Evolutionary conservation across 2,113 vertebrate species (phyloP), one percentile per base, ranked within the genome.

Genomic region (Emydura subglobosa): DNA sequence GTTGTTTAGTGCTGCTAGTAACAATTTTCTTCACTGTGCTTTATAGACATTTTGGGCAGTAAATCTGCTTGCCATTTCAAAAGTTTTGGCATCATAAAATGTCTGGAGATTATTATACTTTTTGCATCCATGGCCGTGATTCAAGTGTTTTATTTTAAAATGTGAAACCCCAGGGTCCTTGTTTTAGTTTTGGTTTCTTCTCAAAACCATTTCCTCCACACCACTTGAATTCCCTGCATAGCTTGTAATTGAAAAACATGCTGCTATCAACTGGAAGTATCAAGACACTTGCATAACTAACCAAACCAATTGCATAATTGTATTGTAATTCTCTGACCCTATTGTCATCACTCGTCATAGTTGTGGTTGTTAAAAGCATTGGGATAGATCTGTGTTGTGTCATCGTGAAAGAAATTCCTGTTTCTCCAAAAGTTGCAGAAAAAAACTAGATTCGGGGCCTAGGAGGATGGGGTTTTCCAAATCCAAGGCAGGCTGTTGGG

Each of bases 171-270:
- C 21, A 54, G 19, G 1, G 2, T 12, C 65, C 42, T 5, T 4
- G 82, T 82, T 87, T 4, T 1, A 59, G 74, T 72, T 27, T 10
- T 1, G 2, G 82, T 5, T 2, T 1, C 4, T 1, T 0, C 10
- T 2, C 3, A 0, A 47, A 0, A 42, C 51, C 7, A 11, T 2
- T 91, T 50, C 5, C 24, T 79, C 6, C 86, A 16, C 6, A 31
- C 2, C 24, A 2, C 51, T 90, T 72, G 59, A 88, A 24, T 61
- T 93, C 16, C 7, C 27, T 82, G 3, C 1, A 42, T 2, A 31
- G 21, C 9, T 88, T 11, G 17, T 90, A 83, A 79, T 1, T 65
- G 7, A 47, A 95, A 92, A 11, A 74, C 79, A 44, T 1, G 0
- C 22, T 29, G 49, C 82, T 83, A 1, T 1, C 34, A 65, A 72